Evolutionary conservation across 2,113 vertebrate species (phyloP), one percentile per base, ranked within the genome.

Genomic region (Crotalus helleri): DNA sequence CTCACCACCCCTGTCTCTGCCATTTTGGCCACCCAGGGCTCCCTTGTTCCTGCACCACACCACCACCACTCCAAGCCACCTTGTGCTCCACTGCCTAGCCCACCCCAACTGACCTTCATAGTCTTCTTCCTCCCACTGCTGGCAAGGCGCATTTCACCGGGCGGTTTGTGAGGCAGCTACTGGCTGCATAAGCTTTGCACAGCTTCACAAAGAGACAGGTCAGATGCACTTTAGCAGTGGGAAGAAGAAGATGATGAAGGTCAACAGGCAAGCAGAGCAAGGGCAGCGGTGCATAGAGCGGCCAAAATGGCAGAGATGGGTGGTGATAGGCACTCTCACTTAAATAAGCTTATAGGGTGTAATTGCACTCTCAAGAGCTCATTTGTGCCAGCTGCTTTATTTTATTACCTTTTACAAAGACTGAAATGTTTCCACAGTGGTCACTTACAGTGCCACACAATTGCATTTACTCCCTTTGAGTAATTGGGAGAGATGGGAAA

Each of bases 391-490:
- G 33, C 0, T 0, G 9, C 93, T 93, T 29, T 2, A 3, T 91
- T 93, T 94, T 90, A 54, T 26, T 44, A 88, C 53, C 53, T 93
- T 88, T 94, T 92, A 55, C 85, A 55, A 86, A 55, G 24, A 94
- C 21, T 51, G 74, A n/a, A 87, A 46, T 93, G 3, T 24, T 86
- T 89, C 1, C 6, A 29, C 86, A 91, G 51, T n/a, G 59, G 19
- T 87, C 39, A 86, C 53, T 29, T 85, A 8, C n/a, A 2, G 0
- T 46, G 90, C 29, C 61, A 1, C 21, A 3, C 54, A 88, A 29
- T 81, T 61, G 33, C 55, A 23, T 24, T 53, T 51, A 39, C 4
- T 69, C 29, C 61, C 29, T 69, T 69, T 69, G 61, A 81, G n/a
- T 64, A 90, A 39, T n/a, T 33, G 58, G 6, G n/a, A 95, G 89